Evolutionary conservation across 2,888 invertebrate genomes (phyloP).

Genomic region (Cremastinae sp.): DNA sequence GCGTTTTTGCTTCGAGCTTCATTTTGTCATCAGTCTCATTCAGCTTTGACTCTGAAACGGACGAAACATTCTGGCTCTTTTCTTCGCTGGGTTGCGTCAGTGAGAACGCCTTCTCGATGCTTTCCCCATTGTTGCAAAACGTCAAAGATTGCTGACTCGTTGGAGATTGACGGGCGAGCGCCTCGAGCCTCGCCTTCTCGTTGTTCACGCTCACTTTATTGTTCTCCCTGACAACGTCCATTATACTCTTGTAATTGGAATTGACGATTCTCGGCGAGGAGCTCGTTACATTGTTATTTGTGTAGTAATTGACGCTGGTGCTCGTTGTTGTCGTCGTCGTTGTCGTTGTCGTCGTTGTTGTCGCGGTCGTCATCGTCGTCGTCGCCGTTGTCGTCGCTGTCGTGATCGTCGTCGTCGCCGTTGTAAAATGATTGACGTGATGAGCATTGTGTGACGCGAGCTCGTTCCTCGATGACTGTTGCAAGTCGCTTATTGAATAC

Average conservation of each 20-base stretch:
- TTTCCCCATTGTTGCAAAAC: conserved; percentile 13
- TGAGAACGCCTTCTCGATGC: conserved; percentile 51
- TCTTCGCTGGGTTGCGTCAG: conserved; percentile 50
- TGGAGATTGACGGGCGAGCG: conserved; percentile 62
- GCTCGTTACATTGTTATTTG: conserved; percentile 57
- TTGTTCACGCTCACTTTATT: conserved; percentile 65
- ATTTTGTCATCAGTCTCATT: conserved; percentile 65
- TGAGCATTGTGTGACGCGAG: neutral
- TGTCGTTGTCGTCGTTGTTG: conserved; percentile 59
- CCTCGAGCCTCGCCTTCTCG: conserved; percentile 64
- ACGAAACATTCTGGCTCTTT: conserved; percentile 18
- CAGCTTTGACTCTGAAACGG: conserved; percentile 16
- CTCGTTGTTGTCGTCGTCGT: conserved; percentile 60
- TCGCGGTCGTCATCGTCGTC: conserved; percentile 12
- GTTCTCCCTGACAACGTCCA: conserved; percentile 64
- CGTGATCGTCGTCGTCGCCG: conserved; percentile 34
- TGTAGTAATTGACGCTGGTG: conserved; percentile 63
- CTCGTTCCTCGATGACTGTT: conserved; percentile 62
- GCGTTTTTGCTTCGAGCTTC: conserved; percentile 63
- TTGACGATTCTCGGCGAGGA: conserved; percentile 46
- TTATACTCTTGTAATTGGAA: conserved; percentile 62
- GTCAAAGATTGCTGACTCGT: conserved; percentile 59
- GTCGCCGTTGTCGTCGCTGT: conserved; percentile 57
- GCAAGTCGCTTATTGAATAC: conserved; percentile 52
- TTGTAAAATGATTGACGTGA: conserved; percentile 53